These are phyloP conservation scores for Eugnorisma glareosa DNA, from an alignment of 2,888 invertebrate genomes.

Conservation along the genomic window DNA sequence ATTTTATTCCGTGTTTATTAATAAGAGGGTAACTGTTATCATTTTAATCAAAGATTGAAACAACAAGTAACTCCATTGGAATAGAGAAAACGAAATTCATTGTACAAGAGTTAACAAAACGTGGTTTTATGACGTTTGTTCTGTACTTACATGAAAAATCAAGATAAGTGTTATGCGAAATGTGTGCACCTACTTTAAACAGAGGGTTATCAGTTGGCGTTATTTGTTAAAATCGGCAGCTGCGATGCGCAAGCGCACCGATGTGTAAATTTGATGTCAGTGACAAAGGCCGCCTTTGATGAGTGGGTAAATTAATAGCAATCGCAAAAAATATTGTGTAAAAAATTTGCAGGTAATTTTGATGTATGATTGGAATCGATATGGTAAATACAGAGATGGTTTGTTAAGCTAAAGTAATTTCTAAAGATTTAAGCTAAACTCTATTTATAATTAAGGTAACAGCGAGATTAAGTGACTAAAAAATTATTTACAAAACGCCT, in stretches of 20 bases:
- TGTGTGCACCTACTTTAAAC: slow-evolving; percentile 68
- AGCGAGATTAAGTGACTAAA: neutral
- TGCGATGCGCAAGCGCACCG: slow-evolving; percentile 79
- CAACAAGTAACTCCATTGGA: slow-evolving; percentile 27
- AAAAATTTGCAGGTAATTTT: slow-evolving; percentile 41
- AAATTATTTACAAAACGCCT: neutral
- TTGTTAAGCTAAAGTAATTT: neutral
- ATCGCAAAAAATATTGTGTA: slow-evolving; percentile 62
- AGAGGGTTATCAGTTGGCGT: slow-evolving; percentile 79
- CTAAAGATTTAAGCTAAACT: slow-evolving; percentile 4
- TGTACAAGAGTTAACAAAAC: slow-evolving; percentile 58
- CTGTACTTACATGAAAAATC: slow-evolving; percentile 59
- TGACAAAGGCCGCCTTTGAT: slow-evolving; percentile 85
- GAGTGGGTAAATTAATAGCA: slow-evolving; percentile 82
- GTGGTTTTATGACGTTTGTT: slow-evolving; percentile 59
- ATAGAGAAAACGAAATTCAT: slow-evolving; percentile 54
- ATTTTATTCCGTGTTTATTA: no score
- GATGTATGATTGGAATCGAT: slow-evolving; percentile 6
- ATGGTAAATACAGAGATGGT: neutral
- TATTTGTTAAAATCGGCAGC: slow-evolving; percentile 87
- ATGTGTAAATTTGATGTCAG: slow-evolving; percentile 80
- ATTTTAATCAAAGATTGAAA: slow-evolving; percentile 47
- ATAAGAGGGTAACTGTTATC: no score
- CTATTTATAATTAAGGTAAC: neutral
- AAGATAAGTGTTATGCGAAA: slow-evolving; percentile 66